Evolutionary conservation across 2,797 vertebrate genomes (phyloP).

Genomic region (Malacoraja senta): DNA sequence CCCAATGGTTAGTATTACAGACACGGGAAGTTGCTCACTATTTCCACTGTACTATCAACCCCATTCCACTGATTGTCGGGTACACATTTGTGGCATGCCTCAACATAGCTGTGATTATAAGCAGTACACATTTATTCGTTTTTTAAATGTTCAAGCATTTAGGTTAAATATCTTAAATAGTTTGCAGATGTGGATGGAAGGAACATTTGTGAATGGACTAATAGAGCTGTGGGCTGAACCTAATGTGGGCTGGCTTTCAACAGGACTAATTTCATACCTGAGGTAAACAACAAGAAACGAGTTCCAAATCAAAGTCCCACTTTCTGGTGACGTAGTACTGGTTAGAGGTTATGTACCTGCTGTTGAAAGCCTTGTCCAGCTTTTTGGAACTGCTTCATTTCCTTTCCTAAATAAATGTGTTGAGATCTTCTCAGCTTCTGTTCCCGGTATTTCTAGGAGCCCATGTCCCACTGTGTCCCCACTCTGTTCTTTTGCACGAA

Average conservation of each 20-base stretch:
- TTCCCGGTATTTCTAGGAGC: not conserved
- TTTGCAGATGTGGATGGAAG: not conserved
- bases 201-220: not conserved
- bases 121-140: not conserved
- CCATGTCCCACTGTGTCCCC: not conserved
- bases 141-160: not conserved
- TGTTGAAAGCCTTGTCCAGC: not conserved
- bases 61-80: not conserved
- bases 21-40: not conserved
- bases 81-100: not conserved
- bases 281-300: not conserved
- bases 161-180: not conserved
- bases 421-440: not conserved
- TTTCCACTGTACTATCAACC: not conserved
- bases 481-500: not conserved
- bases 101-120: not conserved
- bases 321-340: not conserved
- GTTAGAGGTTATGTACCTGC: not conserved
- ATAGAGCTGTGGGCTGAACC: no score
- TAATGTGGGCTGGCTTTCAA: not conserved
- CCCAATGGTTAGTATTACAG: not conserved
- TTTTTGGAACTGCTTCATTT: not conserved
- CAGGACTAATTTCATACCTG: not conserved
- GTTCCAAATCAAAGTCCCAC: not conserved
- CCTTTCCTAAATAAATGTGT: not conserved